A percentile compares a stretch with the other conserved stretches of the same genome.
These are phyloP conservation scores for Rhinolophus ferrumequinum DNA, from an alignment of 2,113 vertebrate species.

Conservation along the genomic window DNA sequence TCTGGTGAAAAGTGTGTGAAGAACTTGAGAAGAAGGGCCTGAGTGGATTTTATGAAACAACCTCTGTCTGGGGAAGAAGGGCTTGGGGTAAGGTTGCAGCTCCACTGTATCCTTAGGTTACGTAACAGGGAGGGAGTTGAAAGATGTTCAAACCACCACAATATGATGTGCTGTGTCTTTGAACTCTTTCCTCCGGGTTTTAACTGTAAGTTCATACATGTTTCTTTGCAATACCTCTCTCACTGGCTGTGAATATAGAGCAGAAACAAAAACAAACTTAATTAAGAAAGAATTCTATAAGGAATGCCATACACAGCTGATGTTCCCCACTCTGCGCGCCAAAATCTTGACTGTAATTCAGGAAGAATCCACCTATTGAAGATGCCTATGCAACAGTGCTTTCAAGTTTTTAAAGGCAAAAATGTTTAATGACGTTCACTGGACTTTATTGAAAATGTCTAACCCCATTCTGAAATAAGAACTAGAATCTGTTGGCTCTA, in stretches of 20 bases:
- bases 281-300: conserved; percentile 12
- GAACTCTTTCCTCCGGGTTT: conserved; percentile 61
- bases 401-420: neutral
- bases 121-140: conserved; percentile 82
- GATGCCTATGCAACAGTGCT: neutral
- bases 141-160: conserved; percentile 81
- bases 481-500: neutral
- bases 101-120: conserved; percentile 77
- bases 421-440: neutral
- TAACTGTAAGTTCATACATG: neutral
- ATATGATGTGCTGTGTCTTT: conserved; percentile 68
- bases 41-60: conserved; percentile 88
- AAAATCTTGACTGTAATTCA: neutral
- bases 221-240: neutral
- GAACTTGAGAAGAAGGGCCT: conserved; percentile 90
- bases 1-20: conserved; percentile 86
- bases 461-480: conserved; percentile 10
- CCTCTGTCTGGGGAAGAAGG: conserved; percentile 86
- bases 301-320: neutral
- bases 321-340: neutral
- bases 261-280: conserved; percentile 7
- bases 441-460: neutral
- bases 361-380: neutral
- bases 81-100: conserved; percentile 84
- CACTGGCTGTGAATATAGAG: neutral